Conservation (phyloP, 2,888 invertebrate species). For the Drosophila pseudotakahashii region DNA sequence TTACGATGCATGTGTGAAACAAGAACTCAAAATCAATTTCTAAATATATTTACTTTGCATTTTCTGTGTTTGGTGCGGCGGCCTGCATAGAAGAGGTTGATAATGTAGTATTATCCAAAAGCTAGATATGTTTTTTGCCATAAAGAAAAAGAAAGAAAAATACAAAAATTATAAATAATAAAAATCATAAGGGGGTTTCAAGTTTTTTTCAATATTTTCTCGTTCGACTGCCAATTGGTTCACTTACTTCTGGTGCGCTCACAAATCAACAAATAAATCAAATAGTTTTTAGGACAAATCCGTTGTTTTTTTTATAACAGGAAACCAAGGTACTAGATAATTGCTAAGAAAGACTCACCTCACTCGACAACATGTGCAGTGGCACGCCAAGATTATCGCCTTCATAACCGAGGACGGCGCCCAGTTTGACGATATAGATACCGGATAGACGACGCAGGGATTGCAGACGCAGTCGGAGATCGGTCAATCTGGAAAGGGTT, state of each 20-base stretch:
- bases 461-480: conserved; percentile 91
- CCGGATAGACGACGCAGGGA: conserved; percentile 92
- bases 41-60: conserved; percentile 88
- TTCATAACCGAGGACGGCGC: conserved; percentile 90
- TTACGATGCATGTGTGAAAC: conserved; percentile 45
- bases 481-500: conserved; percentile 88
- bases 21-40: conserved; percentile 66
- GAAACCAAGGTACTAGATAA: not conserved
- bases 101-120: conserved; percentile 86
- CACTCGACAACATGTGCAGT: conserved; percentile 85
- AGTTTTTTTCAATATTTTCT: conserved; percentile 19
- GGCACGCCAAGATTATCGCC: conserved; percentile 87
- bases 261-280: conserved; percentile 49
- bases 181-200: conserved; percentile 24
- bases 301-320: not conserved
- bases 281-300: not conserved
- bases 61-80: conserved; percentile 86
- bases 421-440: conserved; percentile 92
- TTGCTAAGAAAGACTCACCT: conserved; percentile 85
- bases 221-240: conserved; percentile 55
- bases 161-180: conserved; percentile 52
- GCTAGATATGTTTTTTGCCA: conserved; percentile 86
- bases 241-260: conserved; percentile 66
- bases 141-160: conserved; percentile 84
- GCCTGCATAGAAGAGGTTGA: conserved; percentile 85